These are phyloP conservation scores for Blastobasis adustella DNA, from an alignment of 2,888 invertebrate genomes.

Conservation along the genomic window DNA sequence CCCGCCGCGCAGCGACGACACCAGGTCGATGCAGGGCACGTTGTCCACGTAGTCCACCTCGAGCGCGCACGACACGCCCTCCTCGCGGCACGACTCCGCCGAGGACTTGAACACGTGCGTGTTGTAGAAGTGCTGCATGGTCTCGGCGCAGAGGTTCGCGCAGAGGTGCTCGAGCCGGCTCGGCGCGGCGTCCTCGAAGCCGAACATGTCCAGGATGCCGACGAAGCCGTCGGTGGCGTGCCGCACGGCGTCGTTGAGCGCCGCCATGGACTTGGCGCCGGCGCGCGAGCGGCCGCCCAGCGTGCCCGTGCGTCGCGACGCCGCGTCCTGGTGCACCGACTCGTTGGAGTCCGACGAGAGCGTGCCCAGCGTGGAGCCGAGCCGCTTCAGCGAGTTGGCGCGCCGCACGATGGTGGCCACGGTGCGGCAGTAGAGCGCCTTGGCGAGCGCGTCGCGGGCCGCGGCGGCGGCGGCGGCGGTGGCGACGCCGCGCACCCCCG, in stretches of 20 bases:
- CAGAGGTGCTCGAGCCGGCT: constrained; percentile 94
- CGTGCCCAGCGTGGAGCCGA: constrained; percentile 89
- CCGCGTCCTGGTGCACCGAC: constrained; percentile 92
- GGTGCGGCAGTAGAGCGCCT: constrained; percentile 94
- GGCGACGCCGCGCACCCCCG: constrained; percentile 83
- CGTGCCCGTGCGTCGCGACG: constrained; percentile 79
- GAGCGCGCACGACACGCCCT: constrained; percentile 92
- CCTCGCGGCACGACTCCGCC: constrained; percentile 94
- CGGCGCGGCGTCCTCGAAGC: constrained; percentile 94
- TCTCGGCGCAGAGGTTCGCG: constrained; percentile 96
- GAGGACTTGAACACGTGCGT: constrained; percentile 97
- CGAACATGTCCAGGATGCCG: constrained; percentile 97
- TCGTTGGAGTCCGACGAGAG: constrained; percentile 94
- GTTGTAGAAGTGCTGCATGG: constrained; percentile 98
- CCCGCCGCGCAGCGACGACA: constrained; percentile 93
- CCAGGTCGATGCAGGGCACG: constrained; percentile 95
- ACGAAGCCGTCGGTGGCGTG: constrained; percentile 97
- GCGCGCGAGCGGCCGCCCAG: constrained; percentile 80
- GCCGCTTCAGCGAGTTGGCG: constrained; percentile 91
- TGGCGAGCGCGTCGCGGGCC: constrained; percentile 92
- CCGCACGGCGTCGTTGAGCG: constrained; percentile 91
- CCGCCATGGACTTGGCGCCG: constrained; percentile 93
- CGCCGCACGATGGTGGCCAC: constrained; percentile 94
- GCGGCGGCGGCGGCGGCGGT: constrained; percentile 86
- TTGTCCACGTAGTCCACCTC: constrained; percentile 93